phyloP scores from a whole-genome alignment of 2,797 vertebrate species.

The Columba guinea region DNA sequence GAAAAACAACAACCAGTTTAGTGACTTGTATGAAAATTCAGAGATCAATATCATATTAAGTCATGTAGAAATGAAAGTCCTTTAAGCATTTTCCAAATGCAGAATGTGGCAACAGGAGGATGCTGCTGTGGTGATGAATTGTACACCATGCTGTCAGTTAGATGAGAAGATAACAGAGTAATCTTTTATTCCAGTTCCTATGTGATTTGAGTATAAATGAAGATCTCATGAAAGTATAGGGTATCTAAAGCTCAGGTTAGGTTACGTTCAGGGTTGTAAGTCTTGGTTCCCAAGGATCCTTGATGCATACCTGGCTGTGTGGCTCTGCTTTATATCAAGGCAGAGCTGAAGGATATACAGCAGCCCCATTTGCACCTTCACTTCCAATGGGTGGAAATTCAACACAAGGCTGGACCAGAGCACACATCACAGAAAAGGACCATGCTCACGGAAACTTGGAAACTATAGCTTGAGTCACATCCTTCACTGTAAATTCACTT shows the following conservation, averaged over 20 bases:
- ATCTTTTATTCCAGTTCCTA: not conserved
- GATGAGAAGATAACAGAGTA: not conserved
- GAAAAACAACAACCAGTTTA: not conserved
- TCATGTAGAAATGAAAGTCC: not conserved
- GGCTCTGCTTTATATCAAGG: not conserved
- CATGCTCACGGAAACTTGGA: not conserved
- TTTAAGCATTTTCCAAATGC: constrained; percentile 1
- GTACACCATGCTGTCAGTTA: not conserved
- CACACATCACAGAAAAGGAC: not conserved
- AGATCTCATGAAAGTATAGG: not conserved
- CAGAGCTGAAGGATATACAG: not conserved
- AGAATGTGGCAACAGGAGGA: not conserved
- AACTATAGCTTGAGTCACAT: not conserved
- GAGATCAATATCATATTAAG: constrained; percentile 16
- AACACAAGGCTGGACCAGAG: not conserved
- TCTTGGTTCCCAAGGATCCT: not conserved
- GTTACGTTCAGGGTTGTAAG: not conserved
- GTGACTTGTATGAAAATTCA: not conserved
- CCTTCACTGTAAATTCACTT: not conserved
- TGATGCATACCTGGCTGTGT: not conserved
- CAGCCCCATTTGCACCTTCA: rapidly evolving
- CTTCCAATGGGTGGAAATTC: not conserved
- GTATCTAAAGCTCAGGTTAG: not conserved
- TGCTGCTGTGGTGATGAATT: not conserved
- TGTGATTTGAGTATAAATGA: not conserved